Base-by-base conservation (phyloP, 2,888 invertebrate species). In the Papilio elwesi region DNA sequence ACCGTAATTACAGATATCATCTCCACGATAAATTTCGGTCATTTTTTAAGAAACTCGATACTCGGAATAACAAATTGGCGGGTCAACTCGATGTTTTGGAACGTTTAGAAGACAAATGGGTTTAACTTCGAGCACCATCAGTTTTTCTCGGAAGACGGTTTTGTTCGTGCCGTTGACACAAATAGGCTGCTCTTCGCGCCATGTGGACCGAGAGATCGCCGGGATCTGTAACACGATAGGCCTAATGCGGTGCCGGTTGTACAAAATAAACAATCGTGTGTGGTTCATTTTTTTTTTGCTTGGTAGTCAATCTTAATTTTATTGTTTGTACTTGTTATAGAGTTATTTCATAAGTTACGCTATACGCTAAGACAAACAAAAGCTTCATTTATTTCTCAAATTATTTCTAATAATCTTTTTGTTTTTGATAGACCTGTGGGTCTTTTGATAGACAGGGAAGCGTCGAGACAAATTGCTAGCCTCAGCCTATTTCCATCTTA, bases 51-150 rank as follows among this genome's bases (percentile, higher is more conserved):
- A 83, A 86, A 87, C 80, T 69, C 76, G 83, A 86, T 84, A 86
- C 80, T 81, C 80, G 78, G 78, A 77, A 74, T 74, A 75, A 80
- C 77, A 79, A 78, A 80, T 82, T 82, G 79, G 80, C 80, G 79
- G 76, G 65, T 77, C 80, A 79, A 76, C 79, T 77, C 74, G 80
- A 78, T 75, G 77, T 79, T 76, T 76, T 62, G 75, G 74, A 75
- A 75, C 80, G 79, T 81, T 79, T 74, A 75, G 64, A 84, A 84
- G 86, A 90, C 82, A 84, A 86, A 89, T 85, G 82, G 76, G 76
- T 79, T 79, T 79, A 73, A 79, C 79, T 76, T 79, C 76, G 73
- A 79, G 81, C 82, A 83, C 85, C 82, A 83, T 80, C 78, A 74
- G 77, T 78, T 75, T 51, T 87, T 87, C 86, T 71, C 49, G 79